Conservation (phyloP, 2,797 vertebrate species). For the Urosaurus nigricauda region DNA sequence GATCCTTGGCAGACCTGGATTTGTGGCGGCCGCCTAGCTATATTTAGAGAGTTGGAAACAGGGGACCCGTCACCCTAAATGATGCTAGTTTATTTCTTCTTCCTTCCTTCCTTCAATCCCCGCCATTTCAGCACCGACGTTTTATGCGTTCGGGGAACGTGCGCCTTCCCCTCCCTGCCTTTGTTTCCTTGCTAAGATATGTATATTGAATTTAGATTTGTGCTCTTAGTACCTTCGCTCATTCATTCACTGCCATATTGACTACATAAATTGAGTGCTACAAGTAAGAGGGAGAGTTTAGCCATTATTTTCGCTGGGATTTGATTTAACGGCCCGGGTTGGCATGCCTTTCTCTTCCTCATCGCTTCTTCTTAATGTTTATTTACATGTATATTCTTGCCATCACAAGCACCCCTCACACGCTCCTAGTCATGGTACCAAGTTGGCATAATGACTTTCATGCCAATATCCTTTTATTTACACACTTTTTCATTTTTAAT, state of each 20-base stretch:
- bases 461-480: slow-evolving; percentile 53
- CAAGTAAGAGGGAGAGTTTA: slow-evolving; percentile 80
- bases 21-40: accelerated
- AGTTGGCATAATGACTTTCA: no score
- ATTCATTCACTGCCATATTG: slow-evolving; percentile 77
- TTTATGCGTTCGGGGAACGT: slow-evolving; percentile 3
- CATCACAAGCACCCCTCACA: no score
- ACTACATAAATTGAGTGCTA: slow-evolving; percentile 81
- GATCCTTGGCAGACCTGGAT: slow-evolving; percentile 11
- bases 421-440: no score
- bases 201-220: slow-evolving; percentile 77
- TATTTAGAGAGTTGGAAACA: neutral
- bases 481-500: slow-evolving; percentile 65
- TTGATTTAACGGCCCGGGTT: slow-evolving; percentile 78
- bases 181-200: slow-evolving; percentile 66
- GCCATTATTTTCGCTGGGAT: slow-evolving; percentile 80
- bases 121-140: neutral
- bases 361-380: slow-evolving; percentile 70
- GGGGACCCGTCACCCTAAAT: slow-evolving; percentile 21
- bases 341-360: slow-evolving; percentile 37
- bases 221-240: slow-evolving; percentile 74
- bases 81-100: slow-evolving; percentile 33
- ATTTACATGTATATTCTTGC: slow-evolving; percentile 73
- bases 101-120: accelerated
- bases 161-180: neutral